These are phyloP conservation scores for Trididemnum miniatum DNA, from an alignment of 23 tunicate species.

Conservation along the genomic window DNA sequence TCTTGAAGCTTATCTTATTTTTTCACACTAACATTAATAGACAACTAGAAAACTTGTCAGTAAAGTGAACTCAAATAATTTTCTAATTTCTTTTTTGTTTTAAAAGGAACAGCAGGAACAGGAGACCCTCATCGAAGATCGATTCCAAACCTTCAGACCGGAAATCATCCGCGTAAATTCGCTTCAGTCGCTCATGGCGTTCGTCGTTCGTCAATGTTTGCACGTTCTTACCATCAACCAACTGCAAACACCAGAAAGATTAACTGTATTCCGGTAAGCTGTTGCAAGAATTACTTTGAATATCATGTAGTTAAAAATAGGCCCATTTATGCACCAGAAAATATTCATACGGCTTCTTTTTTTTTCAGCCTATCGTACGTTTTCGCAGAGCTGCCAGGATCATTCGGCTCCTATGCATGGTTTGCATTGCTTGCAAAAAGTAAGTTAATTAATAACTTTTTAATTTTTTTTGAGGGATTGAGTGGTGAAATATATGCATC, in stretches of 20 bases:
- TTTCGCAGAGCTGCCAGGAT: conserved; percentile 80
- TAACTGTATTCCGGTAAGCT: conserved; percentile 80
- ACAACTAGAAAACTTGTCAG: too few relatives aligned
- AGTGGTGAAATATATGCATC: too few relatives aligned
- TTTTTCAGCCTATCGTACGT: conserved; percentile 68
- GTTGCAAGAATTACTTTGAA: too few relatives aligned
- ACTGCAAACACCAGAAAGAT: conserved; percentile 22
- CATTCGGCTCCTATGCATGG: conserved; percentile 70
- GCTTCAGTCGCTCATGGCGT: conserved; percentile 20
- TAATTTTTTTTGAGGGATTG: too few relatives aligned
- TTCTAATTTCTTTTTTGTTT: too few relatives aligned
- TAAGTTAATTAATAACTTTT: conserved; percentile 39
- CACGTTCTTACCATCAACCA: conserved; percentile 48
- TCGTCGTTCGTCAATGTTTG: conserved; percentile 83
- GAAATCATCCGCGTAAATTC: conserved; percentile 33
- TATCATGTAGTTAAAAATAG: too few relatives aligned
- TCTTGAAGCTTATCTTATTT: too few relatives aligned
- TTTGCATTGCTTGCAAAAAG: conserved; percentile 89
- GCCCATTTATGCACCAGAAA: too few relatives aligned
- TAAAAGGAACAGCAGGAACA: too few relatives aligned
- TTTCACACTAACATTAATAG: too few relatives aligned
- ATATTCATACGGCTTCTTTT: too few relatives aligned
- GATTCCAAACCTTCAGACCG: conserved; percentile 56
- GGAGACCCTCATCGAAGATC: conserved; percentile 45
- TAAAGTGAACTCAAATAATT: too few relatives aligned